A percentile compares a stretch with the other conserved stretches of the same genome.
Conservation (phyloP, 2,113 vertebrate genomes). For the Charadrius vociferus region DNA sequence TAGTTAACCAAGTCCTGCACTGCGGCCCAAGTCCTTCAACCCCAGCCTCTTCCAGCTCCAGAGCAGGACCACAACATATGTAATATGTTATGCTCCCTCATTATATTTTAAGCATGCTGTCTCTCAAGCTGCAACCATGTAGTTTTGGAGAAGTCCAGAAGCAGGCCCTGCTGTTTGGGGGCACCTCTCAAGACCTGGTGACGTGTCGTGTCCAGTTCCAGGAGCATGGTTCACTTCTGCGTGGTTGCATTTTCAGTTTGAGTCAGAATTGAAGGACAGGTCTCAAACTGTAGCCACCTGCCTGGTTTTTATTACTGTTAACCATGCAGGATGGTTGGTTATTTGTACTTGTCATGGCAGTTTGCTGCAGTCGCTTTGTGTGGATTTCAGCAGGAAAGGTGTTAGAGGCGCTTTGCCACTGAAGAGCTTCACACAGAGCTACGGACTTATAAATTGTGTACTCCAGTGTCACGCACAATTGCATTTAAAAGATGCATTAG, state of each 20-base stretch:
- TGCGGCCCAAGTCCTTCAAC: not conserved
- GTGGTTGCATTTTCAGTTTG: not conserved
- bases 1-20: constrained; percentile 45
- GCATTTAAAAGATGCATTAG: not conserved
- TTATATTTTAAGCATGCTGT: not conserved
- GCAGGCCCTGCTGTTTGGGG: not conserved
- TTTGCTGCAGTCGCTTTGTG: not conserved
- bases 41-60: not conserved
- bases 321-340: not conserved
- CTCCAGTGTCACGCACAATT: not conserved
- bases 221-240: not conserved
- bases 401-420: not conserved
- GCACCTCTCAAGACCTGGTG: not conserved
- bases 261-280: not conserved
- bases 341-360: not conserved
- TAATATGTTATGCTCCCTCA: not conserved
- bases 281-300: not conserved
- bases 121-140: not conserved
- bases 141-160: constrained; percentile 20
- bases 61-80: constrained; percentile 10
- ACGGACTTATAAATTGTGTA: not conserved
- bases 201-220: not conserved
- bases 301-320: not conserved
- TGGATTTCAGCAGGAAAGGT: not conserved
- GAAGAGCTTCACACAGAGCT: not conserved